A percentile compares a stretch with the other conserved stretches of the same genome.
Evolutionary conservation across 2,888 invertebrate species (phyloP).

Genomic region (Coleophora flavipennella): DNA sequence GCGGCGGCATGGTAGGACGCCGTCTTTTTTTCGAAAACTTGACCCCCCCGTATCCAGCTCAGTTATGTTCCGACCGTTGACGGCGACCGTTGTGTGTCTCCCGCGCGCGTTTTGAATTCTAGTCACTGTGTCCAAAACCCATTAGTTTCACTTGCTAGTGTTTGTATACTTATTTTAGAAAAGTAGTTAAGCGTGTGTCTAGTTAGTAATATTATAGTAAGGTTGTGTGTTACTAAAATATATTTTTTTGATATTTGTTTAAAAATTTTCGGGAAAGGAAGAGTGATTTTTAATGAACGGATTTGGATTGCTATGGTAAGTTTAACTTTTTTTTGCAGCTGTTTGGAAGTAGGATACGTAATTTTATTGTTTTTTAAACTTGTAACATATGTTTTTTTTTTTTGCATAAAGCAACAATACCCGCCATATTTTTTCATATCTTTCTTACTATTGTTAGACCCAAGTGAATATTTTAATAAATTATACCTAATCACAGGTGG

Average conservation of each 20-base stretch:
- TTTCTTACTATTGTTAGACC: not conserved
- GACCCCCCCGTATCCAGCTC: conserved; percentile 60
- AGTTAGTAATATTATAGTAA: conserved; percentile 30
- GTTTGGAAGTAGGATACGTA: no score
- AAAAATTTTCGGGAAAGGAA: conserved; percentile 15
- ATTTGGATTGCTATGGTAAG: conserved; percentile 69
- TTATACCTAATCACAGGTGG: not conserved
- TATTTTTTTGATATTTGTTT: conserved; percentile 9
- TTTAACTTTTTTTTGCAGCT: conserved; percentile 15
- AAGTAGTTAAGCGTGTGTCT: conserved; percentile 17
- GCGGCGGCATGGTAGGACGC: conserved; percentile 56
- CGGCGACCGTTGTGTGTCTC: conserved; percentile 58
- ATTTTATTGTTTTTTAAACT: conserved; percentile 1
- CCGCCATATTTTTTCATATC: no score
- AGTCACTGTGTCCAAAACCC: conserved; percentile 63
- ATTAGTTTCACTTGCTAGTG: conserved; percentile 33
- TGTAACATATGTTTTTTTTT: not conserved
- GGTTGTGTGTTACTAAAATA: conserved; percentile 21
- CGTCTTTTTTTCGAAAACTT: conserved; percentile 58
- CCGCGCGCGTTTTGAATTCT: conserved; percentile 53
- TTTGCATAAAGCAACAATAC: no score
- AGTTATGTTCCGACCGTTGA: conserved; percentile 64
- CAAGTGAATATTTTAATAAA: not conserved
- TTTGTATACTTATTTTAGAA: conserved; percentile 3
- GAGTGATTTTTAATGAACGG: conserved; percentile 52